Conservation (phyloP, 1,140 invertebrate species). For the Drosophila tropicalis region DNA sequence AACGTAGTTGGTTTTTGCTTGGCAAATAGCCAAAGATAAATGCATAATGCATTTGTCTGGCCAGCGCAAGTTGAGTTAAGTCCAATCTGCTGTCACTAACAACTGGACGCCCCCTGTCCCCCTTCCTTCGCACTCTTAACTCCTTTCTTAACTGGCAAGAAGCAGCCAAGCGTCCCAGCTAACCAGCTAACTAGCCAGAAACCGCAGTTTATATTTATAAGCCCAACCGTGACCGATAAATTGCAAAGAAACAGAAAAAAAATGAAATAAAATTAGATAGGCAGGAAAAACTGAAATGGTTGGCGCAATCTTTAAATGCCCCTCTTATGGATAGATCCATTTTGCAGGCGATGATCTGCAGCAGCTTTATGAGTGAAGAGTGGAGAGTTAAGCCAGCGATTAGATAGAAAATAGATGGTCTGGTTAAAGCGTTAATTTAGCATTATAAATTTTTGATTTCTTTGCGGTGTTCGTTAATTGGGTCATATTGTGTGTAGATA, state of each 20-base stretch:
- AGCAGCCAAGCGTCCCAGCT: constrained; percentile 37
- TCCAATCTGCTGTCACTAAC: constrained; percentile 29
- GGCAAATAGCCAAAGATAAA: constrained; percentile 63
- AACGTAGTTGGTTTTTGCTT: constrained; percentile 55
- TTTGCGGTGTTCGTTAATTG: constrained; percentile 21
- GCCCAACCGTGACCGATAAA: constrained; percentile 63
- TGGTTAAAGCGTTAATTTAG: constrained; percentile 39
- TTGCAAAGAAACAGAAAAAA: constrained; percentile 26
- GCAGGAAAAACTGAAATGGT: constrained; percentile 18
- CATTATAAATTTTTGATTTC: constrained; percentile 12
- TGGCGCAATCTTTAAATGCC: constrained; percentile 28
- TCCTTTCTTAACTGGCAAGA: constrained; percentile 45
- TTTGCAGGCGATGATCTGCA: constrained; percentile 50
- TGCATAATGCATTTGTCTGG: constrained; percentile 64
- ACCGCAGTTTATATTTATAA: constrained; percentile 40
- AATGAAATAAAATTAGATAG: constrained; percentile 9
- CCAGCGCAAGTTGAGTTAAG: constrained; percentile 12
- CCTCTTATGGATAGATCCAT: constrained; percentile 39
- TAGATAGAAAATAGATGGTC: constrained; percentile 41
- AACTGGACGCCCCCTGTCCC: neutral
- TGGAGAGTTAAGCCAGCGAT: constrained; percentile 20
- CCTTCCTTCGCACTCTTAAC: neutral
- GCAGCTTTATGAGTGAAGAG: neutral
- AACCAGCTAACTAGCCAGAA: constrained; percentile 33
- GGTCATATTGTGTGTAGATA: constrained; percentile 36